These are phyloP conservation scores for Pantherophis guttatus DNA, from an alignment of 2,113 vertebrate genomes.

Conservation along the genomic window DNA sequence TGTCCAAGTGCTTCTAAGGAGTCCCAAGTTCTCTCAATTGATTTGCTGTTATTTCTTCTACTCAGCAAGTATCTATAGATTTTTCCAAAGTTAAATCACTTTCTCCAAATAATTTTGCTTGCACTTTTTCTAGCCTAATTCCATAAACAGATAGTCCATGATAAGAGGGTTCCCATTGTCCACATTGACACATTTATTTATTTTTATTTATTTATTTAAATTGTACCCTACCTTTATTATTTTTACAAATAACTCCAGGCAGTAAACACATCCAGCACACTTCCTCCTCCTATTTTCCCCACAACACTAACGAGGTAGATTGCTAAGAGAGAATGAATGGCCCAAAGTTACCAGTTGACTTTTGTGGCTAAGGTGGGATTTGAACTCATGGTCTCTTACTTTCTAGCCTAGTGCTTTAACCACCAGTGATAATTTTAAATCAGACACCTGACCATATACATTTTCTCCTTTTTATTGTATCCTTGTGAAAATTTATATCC, in stretches of 20 bases:
- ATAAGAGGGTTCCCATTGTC: neutral
- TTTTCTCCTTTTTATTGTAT: neutral
- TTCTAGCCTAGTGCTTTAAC: neutral
- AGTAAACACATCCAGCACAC: neutral
- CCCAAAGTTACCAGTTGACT: neutral
- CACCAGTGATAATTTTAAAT: neutral
- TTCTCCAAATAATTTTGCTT: neutral
- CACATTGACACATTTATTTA: neutral
- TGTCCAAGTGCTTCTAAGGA: neutral
- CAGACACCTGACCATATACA: neutral
- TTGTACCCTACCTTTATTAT: neutral
- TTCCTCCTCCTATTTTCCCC: neutral
- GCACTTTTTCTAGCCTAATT: neutral
- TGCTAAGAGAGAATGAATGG: neutral
- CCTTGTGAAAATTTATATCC: neutral
- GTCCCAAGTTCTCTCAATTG: neutral
- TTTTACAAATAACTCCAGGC: neutral
- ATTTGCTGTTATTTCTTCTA: neutral
- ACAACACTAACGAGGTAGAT: neutral
- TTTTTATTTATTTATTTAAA: neutral
- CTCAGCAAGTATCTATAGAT: neutral
- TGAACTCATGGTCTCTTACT: neutral
- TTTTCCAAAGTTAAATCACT: neutral
- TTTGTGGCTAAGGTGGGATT: neutral
- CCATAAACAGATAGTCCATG: neutral